Evolutionary conservation across 2,797 vertebrate genomes (phyloP).

Genomic region (Gallinago nigripennis): DNA sequence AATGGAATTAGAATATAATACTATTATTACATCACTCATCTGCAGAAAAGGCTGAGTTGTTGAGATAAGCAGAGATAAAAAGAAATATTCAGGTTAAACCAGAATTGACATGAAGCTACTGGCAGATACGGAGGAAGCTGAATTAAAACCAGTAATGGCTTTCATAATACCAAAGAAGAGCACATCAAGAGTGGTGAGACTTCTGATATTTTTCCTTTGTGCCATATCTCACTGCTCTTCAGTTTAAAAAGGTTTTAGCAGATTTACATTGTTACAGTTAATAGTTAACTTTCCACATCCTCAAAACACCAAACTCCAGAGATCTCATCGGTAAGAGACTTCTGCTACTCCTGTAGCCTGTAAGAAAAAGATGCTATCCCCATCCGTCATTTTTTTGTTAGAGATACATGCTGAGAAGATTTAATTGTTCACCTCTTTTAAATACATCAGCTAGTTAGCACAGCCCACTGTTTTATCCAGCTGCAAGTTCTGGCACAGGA

Average conservation of each 20-base stretch:
- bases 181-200: not conserved
- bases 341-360: not conserved
- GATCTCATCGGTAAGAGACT: not conserved
- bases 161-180: rapidly evolving
- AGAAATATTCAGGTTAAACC: not conserved
- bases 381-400: not conserved
- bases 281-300: not conserved
- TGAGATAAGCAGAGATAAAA: not conserved
- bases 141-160: not conserved
- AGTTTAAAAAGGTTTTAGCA: not conserved
- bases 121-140: not conserved
- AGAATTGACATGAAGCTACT: not conserved
- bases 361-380: not conserved
- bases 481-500: slow-evolving; percentile 23
- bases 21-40: not conserved
- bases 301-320: not conserved
- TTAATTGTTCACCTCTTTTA: slow-evolving; percentile 28
- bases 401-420: not conserved
- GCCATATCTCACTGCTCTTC: not conserved
- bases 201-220: not conserved
- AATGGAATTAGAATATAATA: not conserved
- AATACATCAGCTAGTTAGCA: slow-evolving; percentile 13
- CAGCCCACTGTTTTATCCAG: slow-evolving; percentile 19
- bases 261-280: not conserved
- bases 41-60: not conserved